Evolutionary conservation across 2,113 vertebrate genomes (phyloP).

Genomic region (Perognathus longimembris): DNA sequence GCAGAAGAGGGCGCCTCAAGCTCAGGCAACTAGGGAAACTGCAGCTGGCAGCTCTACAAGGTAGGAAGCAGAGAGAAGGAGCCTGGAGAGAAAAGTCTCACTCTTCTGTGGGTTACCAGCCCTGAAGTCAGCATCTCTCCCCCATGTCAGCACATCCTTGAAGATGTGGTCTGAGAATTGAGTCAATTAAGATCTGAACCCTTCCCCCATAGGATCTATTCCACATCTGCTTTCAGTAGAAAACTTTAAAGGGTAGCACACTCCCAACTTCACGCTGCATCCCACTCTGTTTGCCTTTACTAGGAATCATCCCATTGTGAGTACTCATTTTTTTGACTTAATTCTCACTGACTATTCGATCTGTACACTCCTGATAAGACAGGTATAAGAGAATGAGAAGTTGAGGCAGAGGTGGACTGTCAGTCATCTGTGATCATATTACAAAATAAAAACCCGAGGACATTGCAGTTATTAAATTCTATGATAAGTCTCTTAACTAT

Average conservation of each 20-base stretch:
- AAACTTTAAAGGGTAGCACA: neutral
- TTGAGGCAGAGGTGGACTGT: neutral
- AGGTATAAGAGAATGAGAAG: neutral
- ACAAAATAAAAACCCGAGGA: neutral
- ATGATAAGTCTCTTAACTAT: neutral
- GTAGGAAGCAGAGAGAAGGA: neutral
- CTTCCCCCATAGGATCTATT: neutral
- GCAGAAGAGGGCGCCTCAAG: conserved; percentile 89
- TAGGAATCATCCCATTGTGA: neutral
- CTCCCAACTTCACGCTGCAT: neutral
- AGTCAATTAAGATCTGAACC: neutral
- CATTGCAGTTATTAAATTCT: neutral
- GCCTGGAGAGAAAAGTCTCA: neutral
- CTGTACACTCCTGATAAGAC: neutral
- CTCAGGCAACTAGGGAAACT: conserved; percentile 80
- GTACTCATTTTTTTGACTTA: neutral
- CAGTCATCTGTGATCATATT: neutral
- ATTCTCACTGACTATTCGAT: neutral
- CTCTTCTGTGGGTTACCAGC: neutral
- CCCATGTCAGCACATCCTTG: neutral
- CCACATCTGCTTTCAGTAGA: neutral
- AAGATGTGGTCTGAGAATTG: neutral
- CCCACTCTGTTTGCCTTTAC: neutral
- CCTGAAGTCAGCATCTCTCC: neutral
- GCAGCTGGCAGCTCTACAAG: conserved; percentile 23